These are phyloP conservation scores for Zhuqinia jingwanae DNA, from an alignment of 2,888 invertebrate genomes.

Conservation along the genomic window DNA sequence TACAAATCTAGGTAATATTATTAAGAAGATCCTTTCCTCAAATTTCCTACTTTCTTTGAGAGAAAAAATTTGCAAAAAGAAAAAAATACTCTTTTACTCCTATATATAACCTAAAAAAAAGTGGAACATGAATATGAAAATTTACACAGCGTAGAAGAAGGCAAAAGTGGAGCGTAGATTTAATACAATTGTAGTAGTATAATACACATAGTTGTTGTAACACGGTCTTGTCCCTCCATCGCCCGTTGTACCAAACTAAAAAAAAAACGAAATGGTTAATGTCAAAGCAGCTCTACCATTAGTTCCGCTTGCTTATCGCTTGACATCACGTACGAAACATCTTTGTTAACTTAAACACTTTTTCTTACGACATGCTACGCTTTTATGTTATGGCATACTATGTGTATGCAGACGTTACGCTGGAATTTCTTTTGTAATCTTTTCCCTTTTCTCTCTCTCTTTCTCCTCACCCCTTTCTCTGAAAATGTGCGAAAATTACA, in stretches of 20 bases:
- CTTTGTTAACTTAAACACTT: slow-evolving; percentile 47
- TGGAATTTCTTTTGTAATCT: slow-evolving; percentile 24
- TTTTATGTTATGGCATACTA: not conserved
- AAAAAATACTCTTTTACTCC: too few relatives aligned
- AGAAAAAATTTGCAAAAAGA: slow-evolving; percentile 35
- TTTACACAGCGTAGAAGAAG: not conserved
- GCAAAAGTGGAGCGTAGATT: too few relatives aligned
- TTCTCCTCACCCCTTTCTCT: too few relatives aligned
- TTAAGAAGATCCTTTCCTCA: not conserved
- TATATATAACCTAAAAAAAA: too few relatives aligned
- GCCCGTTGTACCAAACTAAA: too few relatives aligned
- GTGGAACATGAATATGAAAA: not conserved
- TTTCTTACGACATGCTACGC: slow-evolving; percentile 2
- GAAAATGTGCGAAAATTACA: too few relatives aligned
- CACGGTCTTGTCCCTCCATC: not conserved
- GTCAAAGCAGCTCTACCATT: slow-evolving; percentile 59
- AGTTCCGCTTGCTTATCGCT: slow-evolving; percentile 65
- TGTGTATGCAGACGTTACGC: not conserved
- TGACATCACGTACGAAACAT: slow-evolving; percentile 38
- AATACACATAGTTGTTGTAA: not conserved
- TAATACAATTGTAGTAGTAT: not conserved
- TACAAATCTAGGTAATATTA: too few relatives aligned
- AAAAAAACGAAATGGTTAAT: slow-evolving; percentile 59
- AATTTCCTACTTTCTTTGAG: not conserved
- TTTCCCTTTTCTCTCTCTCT: too few relatives aligned